These are phyloP conservation scores for Alces alces DNA, from an alignment of 2,113 vertebrate species.

Conservation along the genomic window DNA sequence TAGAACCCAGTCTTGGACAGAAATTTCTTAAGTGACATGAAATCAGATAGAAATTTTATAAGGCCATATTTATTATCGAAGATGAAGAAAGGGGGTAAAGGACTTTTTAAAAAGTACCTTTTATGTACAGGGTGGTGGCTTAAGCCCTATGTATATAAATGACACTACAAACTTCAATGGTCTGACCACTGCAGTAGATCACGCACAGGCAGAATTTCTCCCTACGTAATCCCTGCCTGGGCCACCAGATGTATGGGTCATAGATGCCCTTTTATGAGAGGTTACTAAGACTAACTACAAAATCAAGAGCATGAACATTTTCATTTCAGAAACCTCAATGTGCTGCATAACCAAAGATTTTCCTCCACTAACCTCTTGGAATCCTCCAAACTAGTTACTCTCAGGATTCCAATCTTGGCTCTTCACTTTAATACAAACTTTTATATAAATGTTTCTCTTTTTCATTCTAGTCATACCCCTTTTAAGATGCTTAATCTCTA, in stretches of 20 bases:
- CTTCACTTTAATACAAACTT: not conserved
- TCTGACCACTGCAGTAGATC: not conserved
- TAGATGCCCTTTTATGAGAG: not conserved
- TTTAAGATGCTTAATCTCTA: not conserved
- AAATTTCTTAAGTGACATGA: not conserved
- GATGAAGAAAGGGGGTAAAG: not conserved
- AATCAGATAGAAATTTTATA: slow-evolving; percentile 17
- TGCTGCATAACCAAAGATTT: not conserved
- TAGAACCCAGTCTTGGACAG: not conserved
- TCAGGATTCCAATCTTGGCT: not conserved
- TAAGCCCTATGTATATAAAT: not conserved
- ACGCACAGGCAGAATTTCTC: not conserved
- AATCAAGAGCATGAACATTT: not conserved
- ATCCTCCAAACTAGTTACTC: not conserved
- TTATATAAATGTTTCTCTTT: not conserved
- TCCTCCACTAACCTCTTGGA: not conserved
- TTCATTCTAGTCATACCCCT: not conserved
- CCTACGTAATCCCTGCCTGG: not conserved
- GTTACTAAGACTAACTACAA: not conserved
- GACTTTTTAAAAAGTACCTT: not conserved
- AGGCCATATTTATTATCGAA: not conserved
- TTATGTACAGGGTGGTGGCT: not conserved
- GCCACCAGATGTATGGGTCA: not conserved
- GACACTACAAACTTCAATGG: not conserved
- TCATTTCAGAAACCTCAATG: not conserved